phyloP scores from a whole-genome alignment of 2,113 vertebrate genomes.

The Callopanchax toddi region DNA sequence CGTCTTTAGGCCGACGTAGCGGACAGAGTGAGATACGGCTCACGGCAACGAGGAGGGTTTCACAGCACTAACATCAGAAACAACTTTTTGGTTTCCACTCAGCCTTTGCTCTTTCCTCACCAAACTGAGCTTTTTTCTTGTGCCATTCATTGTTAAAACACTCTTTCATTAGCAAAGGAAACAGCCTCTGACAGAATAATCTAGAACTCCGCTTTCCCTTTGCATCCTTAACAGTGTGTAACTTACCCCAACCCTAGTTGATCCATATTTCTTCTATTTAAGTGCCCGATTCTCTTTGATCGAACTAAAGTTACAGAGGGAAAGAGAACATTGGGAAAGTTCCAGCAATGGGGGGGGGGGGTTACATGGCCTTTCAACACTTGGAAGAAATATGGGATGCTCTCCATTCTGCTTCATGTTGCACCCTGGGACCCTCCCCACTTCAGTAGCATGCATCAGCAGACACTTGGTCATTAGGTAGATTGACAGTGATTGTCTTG shows the following conservation, averaged over 20 bases:
- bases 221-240: conserved; percentile 50
- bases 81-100: conserved; percentile 43
- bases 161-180: conserved; percentile 46
- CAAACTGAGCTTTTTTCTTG: conserved; percentile 51
- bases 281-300: conserved; percentile 71
- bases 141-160: conserved; percentile 63
- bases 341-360: conserved; percentile 56
- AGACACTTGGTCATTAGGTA: conserved; percentile 77
- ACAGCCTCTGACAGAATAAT: conserved; percentile 64
- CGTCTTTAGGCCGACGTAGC: conserved; percentile 57
- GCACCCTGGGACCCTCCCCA: conserved; percentile 56
- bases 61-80: conserved; percentile 39
- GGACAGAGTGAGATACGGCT: conserved; percentile 40
- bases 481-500: conserved; percentile 79
- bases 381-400: conserved; percentile 57
- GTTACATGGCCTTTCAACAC: conserved; percentile 70
- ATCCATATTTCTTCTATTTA: conserved; percentile 67
- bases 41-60: conserved; percentile 23
- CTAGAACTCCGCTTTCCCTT: conserved; percentile 53
- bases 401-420: conserved; percentile 73
- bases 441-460: conserved; percentile 67
- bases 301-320: conserved; percentile 69
- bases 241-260: conserved; percentile 56
- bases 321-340: conserved; percentile 57
- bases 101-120: conserved; percentile 49